Evolutionary conservation across 2,888 invertebrate genomes (phyloP), one percentile per base, ranked within the genome.

Genomic region (Mantis religiosa): DNA sequence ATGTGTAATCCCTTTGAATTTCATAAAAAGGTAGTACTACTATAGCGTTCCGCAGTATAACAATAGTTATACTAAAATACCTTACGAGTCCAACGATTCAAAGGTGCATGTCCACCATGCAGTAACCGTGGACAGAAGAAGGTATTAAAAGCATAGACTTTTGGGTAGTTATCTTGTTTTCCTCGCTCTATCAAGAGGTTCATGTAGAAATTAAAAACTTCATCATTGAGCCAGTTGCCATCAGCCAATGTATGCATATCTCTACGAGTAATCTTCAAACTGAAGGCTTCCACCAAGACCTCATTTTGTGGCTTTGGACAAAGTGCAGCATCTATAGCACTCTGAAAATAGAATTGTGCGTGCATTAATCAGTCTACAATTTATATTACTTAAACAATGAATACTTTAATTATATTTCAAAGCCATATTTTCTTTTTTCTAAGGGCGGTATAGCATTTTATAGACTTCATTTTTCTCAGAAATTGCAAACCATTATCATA

Each of bases 121-220:
- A 96, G 93, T 82, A 99, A 94, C 92, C 97, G 97, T 1, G 97
- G 96, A 92, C 98, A 98, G 93, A 99, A 99, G 94, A 99, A 99
- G 0, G 99, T 99, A 92, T 98, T 99, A 94, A 98, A 97, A 0
- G 97, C 97, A 92, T 99, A 97, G 0, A 97, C 96, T 91, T 95
- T 95, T 0, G 97, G 97, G 92, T 95, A 94, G 0, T 94, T 93
- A 9, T 95, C 93, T 82, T 93, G 93, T 89, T 95, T 94, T 12
- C 97, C 95, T 88, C 99, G 94, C 91, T 97, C 97, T 92, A 97
- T 97, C 88, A 99, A 93, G 89, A 99, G 93, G 92, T 98, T 98
- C 97, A 99, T 97, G 93, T 99, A 99, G 93, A 98, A 99, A 93
- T 99, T 99, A 83, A 99, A 99, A 0, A 99, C 93, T 94, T 94